Base-by-base conservation (phyloP, 2,113 vertebrate species). In the Epinephelus moara region DNA sequence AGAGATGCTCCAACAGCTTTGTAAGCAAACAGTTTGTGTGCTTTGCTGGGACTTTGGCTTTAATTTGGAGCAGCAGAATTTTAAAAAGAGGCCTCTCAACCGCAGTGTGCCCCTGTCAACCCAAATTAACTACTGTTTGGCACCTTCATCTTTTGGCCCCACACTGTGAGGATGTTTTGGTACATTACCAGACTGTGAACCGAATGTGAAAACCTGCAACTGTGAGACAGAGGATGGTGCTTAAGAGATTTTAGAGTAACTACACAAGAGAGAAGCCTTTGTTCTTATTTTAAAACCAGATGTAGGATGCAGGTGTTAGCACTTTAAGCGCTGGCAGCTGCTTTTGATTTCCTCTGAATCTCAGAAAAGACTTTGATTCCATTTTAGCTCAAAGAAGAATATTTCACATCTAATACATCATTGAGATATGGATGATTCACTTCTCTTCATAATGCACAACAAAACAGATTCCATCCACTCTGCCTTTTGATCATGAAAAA, bases 271-370 rank as follows among this genome's bases (percentile, higher is more conserved):
- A 81, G 47, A 68, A 69, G 27, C 37, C 71, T 89, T 89, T 92
- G 74, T 88, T 89, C 78, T 82, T 84, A 63, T 81, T 82, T 89
- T 81, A 75, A 81, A 89, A 84, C 63, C 78, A 61, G 57, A 78
- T 55, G 17, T 71, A 64, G 62, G 79, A 84, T 67, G 47, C 73
- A 71, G 84, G 15, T n/a, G 59, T 79, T 84, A 47, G 30, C 47
- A 42, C 81, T 78, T 88, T 60, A 84, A 69, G 66, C 73, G 52
- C 55, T 71, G 70, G 10, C 75, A 77, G 81, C 69, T 75, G 40
- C 85, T 85, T 92, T 75, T 84, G 82, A 86, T 84, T 88, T 87
- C n/a, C 45, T 81, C 71, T n/a, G 71, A 79, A 78, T 63, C 67
- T 50, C n/a, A 61, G 42, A 70, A 76, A 85, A 84, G 13, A 30